Evolutionary conservation across 1,140 invertebrate species (phyloP).

Genomic region (Rhizoglyphus robini): DNA sequence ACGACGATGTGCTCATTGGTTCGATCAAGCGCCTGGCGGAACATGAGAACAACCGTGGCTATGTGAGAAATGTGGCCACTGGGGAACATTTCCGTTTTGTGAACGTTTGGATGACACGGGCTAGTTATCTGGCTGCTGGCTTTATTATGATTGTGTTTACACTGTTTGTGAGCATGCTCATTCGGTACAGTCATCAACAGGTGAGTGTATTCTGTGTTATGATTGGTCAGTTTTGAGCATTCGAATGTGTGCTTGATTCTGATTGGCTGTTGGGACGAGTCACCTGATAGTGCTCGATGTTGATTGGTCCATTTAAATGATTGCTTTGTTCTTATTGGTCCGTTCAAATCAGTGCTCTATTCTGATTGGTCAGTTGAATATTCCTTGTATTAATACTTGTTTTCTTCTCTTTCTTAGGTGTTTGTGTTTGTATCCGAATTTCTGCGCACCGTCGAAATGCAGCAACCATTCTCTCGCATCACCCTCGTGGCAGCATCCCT

Average conservation of each 20-base stretch:
- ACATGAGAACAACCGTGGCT: slow-evolving; percentile 88
- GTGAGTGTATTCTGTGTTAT: slow-evolving; percentile 68
- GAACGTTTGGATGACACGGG: slow-evolving; percentile 85
- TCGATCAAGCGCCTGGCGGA: slow-evolving; percentile 88
- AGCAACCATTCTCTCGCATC: slow-evolving; percentile 31
- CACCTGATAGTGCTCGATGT: no score
- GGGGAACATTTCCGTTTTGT: slow-evolving; percentile 98
- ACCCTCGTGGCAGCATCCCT: slow-evolving; percentile 89
- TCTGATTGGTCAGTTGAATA: neutral
- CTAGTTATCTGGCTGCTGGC: slow-evolving; percentile 79
- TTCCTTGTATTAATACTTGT: neutral
- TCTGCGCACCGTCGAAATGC: slow-evolving; percentile 86
- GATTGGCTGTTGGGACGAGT: neutral
- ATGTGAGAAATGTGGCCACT: slow-evolving; percentile 75
- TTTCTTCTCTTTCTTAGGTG: slow-evolving; percentile 9
- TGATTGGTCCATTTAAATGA: no score
- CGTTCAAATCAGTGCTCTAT: no score
- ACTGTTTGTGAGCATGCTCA: slow-evolving; percentile 89
- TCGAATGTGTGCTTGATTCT: neutral
- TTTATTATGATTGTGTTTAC: slow-evolving; percentile 98
- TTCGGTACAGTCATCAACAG: slow-evolving; percentile 96
- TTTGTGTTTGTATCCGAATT: slow-evolving; percentile 61
- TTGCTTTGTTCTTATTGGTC: no score
- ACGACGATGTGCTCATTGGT: slow-evolving; percentile 91
- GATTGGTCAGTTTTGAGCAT: slow-evolving; percentile 71